Conservation (phyloP, 2,797 vertebrate genomes). For the Acrossocheilus fasciatus region DNA sequence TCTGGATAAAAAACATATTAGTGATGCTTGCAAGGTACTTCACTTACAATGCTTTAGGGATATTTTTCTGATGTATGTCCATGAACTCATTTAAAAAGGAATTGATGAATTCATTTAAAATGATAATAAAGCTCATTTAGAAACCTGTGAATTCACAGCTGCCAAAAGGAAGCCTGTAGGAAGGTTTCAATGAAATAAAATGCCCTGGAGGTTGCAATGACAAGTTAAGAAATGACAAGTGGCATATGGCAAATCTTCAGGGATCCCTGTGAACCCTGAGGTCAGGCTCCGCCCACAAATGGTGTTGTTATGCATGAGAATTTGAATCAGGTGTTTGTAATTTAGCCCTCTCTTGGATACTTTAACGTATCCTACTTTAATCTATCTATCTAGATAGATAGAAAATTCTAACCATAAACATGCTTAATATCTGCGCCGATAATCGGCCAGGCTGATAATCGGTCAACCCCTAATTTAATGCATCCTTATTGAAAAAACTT, state of each 20-base stretch:
- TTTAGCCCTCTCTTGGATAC: neutral
- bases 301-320: neutral
- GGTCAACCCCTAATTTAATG: neutral
- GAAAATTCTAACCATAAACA: no score
- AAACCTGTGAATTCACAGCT: conserved; percentile 17
- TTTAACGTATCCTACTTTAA: neutral
- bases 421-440: no score
- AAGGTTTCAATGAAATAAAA: neutral
- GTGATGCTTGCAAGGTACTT: conserved; percentile 4
- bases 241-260: neutral
- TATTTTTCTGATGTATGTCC: conserved; percentile 11
- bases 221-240: conserved; percentile 18
- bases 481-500: neutral
- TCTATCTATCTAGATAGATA: no score
- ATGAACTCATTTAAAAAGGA: conserved; percentile 18
- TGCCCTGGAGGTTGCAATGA: conserved; percentile 9
- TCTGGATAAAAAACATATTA: conserved; percentile 35
- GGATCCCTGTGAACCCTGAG: neutral
- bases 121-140: conserved; percentile 39
- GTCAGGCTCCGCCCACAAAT: neutral
- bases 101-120: conserved; percentile 36
- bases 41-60: conserved; percentile 25
- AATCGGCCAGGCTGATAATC: neutral
- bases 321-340: neutral
- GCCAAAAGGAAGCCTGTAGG: conserved; percentile 29